Percentiles rank a stretch among this genome's conserved stretches.
These are phyloP conservation scores for Halocynthia aurantium DNA, from an alignment of 23 tunicate species.

Conservation along the genomic window DNA sequence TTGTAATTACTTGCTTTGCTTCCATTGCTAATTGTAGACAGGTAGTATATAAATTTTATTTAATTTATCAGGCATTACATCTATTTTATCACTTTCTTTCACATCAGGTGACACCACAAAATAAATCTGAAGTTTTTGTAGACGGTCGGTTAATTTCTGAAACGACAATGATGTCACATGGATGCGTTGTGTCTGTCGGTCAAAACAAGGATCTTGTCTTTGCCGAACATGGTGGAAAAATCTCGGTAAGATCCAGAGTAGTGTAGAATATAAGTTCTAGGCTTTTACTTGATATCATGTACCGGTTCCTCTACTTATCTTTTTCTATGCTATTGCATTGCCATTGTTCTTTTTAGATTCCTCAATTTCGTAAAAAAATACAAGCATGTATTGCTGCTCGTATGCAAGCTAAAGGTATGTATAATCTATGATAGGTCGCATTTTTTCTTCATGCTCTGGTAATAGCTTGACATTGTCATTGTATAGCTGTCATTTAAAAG, in stretches of 20 bases:
- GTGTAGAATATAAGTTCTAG: background rate
- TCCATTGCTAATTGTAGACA: too few relatives aligned
- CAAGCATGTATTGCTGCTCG: slow-evolving; percentile 6
- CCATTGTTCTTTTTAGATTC: slow-evolving; percentile 3
- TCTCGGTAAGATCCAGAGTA: slow-evolving; percentile 28
- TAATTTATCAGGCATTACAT: too few relatives aligned
- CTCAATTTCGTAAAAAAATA: slow-evolving; percentile 11
- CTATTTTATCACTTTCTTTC: too few relatives aligned
- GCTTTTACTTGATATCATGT: slow-evolving; percentile 2
- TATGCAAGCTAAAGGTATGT: background rate
- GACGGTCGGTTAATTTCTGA: slow-evolving; percentile 46
- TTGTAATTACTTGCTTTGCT: too few relatives aligned
- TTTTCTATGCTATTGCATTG: background rate
- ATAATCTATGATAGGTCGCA: background rate
- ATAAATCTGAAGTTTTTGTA: slow-evolving; percentile 44
- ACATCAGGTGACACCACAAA: slow-evolving; percentile 61
- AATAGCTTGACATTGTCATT: background rate
- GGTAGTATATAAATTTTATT: too few relatives aligned
- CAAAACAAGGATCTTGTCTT: slow-evolving; percentile 60
- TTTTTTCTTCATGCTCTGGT: background rate
- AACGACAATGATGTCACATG: slow-evolving; percentile 72
- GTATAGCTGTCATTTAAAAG: background rate
- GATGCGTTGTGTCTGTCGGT: slow-evolving; percentile 52
- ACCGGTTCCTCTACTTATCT: background rate
- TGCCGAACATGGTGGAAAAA: slow-evolving; percentile 36